Evolutionary conservation across 2,888 invertebrate species (phyloP), one percentile per base, ranked within the genome.

Genomic region (Eupithecia tripunctaria): DNA sequence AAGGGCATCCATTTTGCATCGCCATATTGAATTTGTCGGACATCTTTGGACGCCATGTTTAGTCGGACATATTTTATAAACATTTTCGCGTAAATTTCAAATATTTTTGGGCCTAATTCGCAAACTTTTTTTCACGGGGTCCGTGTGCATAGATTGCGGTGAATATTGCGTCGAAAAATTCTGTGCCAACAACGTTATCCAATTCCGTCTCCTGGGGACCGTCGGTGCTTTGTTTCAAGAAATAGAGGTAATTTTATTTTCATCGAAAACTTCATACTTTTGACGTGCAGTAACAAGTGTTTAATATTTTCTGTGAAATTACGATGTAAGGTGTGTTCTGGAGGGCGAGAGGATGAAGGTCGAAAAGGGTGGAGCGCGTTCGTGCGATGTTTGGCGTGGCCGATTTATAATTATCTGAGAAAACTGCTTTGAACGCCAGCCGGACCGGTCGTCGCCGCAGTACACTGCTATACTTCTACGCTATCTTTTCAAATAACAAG

Each of bases 61-160:
- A 95, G 95, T 95, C 96, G 95, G 96, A 96, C 96, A 96, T 96
- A 96, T 96, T 96, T 96, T 96, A 96, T 96, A 96, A 96, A 96
- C 96, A 96, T 94, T 95, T 95, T 94, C 94, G 93, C 93, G 93
- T 95, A 94, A 95, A 91, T 94, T 95, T 95, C 93, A 95, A 94
- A 95, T 95, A 94, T 94, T 94, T 93, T 92, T 89, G 83, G 86
- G 89, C 87, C 86, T 88, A 90, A 91, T 90, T 91, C 93, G 88
- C 87, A 85, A 92, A 93, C 90, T 91, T 94, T 94, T 86, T 94
- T 94, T 92, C 93, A 91, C 90, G 91, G 89, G 88, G 90, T 86
- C 86, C 88, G 85, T 88, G 87, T 86, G 85, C 85, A 88, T 87
- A 87, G 84, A 86, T 89, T 89, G 82, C 78, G 74, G 87, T 88